These are phyloP conservation scores for Abrostola triplasia DNA, from an alignment of 2,888 invertebrate species.

Conservation along the genomic window DNA sequence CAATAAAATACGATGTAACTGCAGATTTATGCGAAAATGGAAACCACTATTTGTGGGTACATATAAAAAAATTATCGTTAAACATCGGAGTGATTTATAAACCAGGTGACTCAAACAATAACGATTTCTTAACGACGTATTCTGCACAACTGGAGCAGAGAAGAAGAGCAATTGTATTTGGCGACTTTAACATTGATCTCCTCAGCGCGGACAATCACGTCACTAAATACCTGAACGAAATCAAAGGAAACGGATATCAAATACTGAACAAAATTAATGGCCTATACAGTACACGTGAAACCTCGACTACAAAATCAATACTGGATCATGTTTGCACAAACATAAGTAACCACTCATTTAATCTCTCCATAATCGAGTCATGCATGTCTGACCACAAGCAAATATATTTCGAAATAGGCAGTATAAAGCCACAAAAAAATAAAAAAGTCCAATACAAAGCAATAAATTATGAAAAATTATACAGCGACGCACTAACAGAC, in stretches of 20 bases:
- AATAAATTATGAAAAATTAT: constrained; percentile 17
- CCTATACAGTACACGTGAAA: constrained; percentile 16
- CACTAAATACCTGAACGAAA: not conserved
- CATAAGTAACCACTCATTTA: constrained; percentile 15
- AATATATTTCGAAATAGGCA: constrained; percentile 5
- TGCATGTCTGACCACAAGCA: too few relatives aligned
- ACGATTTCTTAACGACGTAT: too few relatives aligned
- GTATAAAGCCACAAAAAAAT: not conserved
- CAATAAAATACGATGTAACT: too few relatives aligned
- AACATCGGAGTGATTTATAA: too few relatives aligned
- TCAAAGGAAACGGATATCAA: constrained; percentile 10
- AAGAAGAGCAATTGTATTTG: too few relatives aligned
- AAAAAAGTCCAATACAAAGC: constrained; percentile 19
- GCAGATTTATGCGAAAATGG: too few relatives aligned
- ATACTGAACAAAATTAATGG: constrained; percentile 20
- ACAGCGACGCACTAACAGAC: not conserved
- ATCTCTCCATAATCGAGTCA: constrained; percentile 3
- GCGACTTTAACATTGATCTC: constrained; percentile 6
- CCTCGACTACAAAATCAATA: constrained; percentile 15
- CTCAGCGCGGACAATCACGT: not conserved
- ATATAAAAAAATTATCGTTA: too few relatives aligned
- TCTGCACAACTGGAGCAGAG: too few relatives aligned
- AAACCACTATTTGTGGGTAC: too few relatives aligned
- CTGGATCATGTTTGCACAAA: constrained; percentile 17
- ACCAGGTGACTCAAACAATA: too few relatives aligned